A percentile compares a stretch with the other conserved stretches of the same genome.
Conservation (phyloP, 30 jellyfish, hydroid and myxozoan species). For the Pelagia noctiluca region DNA sequence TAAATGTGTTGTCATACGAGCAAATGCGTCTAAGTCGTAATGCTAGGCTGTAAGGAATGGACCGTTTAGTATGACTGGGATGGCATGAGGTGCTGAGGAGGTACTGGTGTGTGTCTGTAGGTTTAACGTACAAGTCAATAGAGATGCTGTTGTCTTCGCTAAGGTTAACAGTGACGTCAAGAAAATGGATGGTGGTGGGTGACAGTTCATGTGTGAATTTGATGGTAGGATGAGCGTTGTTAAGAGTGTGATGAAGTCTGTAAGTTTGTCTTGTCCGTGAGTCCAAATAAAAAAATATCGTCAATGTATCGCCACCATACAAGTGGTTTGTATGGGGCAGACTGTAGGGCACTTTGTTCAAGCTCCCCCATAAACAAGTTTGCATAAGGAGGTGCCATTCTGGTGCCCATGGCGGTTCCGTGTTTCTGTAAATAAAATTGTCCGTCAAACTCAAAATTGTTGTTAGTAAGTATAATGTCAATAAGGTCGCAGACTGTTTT, state of each 20-base stretch:
- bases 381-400: neutral
- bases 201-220: neutral
- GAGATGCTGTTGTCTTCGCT: neutral
- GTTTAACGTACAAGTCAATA: neutral
- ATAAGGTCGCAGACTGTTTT: constrained; percentile 27
- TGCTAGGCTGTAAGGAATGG: constrained; percentile 3
- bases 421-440: constrained; percentile 22
- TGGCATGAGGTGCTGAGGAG: neutral
- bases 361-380: neutral
- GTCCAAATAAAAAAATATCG: no score
- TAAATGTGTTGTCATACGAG: neutral
- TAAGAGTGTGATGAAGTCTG: no score
- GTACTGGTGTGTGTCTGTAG: neutral
- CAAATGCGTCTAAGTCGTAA: constrained; percentile 32
- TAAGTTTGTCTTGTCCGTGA: no score
- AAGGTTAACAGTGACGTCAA: neutral
- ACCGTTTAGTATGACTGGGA: neutral
- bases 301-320: no score
- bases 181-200: neutral
- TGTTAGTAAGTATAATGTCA: constrained; percentile 8
- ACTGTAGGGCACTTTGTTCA: neutral
- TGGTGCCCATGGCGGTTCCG: constrained; percentile 17
- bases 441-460: constrained; percentile 36
- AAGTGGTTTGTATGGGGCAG: neutral
- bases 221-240: neutral